Conservation (phyloP, 2,888 invertebrate genomes). For the Hoplodrina ambigua region DNA sequence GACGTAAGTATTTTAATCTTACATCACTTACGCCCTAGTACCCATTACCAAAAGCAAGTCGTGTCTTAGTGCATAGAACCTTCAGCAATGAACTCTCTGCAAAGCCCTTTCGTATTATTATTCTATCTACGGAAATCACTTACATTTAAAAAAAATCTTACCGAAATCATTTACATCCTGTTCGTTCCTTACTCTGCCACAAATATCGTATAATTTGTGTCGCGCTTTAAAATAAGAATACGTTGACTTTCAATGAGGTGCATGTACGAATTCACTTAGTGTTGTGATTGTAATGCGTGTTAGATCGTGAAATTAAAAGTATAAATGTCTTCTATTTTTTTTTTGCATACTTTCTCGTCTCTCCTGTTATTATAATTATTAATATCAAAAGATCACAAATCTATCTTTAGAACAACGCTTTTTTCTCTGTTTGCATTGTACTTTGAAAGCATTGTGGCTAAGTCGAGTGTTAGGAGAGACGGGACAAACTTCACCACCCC, state of each 20-base stretch:
- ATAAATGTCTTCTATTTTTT: conserved; percentile 70
- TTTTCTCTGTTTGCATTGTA: conserved; percentile 49
- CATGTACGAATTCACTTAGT: conserved; percentile 76
- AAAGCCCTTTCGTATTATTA: conserved; percentile 46
- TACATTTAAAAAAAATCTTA: conserved; percentile 34
- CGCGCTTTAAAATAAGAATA: conserved; percentile 54
- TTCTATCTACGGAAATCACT: conserved; percentile 32
- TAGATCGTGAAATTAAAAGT: conserved; percentile 68
- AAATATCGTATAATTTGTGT: conserved; percentile 53
- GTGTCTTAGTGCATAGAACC: conserved; percentile 58
- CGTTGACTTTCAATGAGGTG: conserved; percentile 59
- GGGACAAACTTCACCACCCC: conserved; percentile 81
- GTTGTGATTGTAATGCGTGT: conserved; percentile 77
- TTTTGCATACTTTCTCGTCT: conserved; percentile 78
- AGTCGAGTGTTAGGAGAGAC: conserved; percentile 78
- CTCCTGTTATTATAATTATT: conserved; percentile 65
- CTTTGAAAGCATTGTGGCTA: conserved; percentile 50
- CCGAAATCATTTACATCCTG: conserved; percentile 51
- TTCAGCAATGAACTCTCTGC: conserved; percentile 56
- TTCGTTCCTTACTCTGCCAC: conserved; percentile 52
- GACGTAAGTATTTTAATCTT: conserved; percentile 92
- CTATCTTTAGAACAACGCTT: conserved; percentile 35
- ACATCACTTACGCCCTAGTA: conserved; percentile 57
- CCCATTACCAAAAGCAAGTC: conserved; percentile 55
- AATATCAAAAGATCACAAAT: conserved; percentile 26